Conservation (phyloP, 2,113 vertebrate genomes). For the Elanoides forficatus region DNA sequence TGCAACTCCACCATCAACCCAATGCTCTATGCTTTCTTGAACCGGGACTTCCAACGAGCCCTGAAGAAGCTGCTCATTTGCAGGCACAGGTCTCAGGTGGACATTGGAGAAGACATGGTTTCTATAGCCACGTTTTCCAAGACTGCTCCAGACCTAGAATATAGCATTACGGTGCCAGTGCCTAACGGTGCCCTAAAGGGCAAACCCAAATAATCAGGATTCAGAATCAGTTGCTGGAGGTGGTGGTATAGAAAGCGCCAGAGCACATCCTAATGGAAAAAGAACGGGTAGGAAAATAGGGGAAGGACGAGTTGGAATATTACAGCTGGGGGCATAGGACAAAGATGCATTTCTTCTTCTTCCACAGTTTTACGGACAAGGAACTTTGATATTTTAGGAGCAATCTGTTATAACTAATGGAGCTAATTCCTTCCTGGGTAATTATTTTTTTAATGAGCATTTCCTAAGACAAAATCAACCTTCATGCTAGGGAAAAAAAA, state of each 20-base stretch:
- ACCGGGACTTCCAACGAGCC: constrained; percentile 75
- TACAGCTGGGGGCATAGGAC: background rate
- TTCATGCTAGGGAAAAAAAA: background rate
- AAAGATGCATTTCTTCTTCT: background rate
- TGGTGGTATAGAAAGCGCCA: background rate
- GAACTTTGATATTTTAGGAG: background rate
- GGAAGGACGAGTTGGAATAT: background rate
- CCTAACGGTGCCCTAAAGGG: background rate
- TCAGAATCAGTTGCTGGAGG: background rate
- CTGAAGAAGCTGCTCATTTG: constrained; percentile 79
- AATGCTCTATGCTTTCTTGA: constrained; percentile 72
- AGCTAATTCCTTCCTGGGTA: background rate
- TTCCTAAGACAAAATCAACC: background rate
- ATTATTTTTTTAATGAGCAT: background rate
- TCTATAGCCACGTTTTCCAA: constrained; percentile 74
- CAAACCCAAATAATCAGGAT: background rate
- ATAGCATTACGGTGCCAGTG: background rate
- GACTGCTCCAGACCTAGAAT: constrained; percentile 69
- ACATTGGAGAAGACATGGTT: constrained; percentile 72
- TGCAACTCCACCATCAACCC: constrained; percentile 76
- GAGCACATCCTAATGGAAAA: background rate
- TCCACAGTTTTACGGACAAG: background rate
- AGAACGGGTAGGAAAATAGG: rapidly evolving
- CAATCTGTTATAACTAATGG: background rate
- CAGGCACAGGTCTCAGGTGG: constrained; percentile 69